A percentile compares a stretch with the other conserved stretches of the same genome.
phyloP scores from a whole-genome alignment of 2,797 vertebrate species.

The Lepilemur ruficaudatus region DNA sequence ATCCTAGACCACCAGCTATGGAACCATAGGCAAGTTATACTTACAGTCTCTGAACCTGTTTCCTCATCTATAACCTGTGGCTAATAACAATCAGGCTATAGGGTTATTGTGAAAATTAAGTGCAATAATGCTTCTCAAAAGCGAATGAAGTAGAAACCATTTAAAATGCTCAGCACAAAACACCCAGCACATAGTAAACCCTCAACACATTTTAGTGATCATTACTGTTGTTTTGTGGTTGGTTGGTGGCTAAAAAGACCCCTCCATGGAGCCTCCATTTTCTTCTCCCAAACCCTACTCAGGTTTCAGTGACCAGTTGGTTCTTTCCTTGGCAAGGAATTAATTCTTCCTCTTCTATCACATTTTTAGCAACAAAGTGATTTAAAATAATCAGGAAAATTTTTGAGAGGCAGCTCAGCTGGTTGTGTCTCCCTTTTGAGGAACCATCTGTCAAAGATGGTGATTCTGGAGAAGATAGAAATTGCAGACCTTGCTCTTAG shows the following conservation, averaged over 20 bases:
- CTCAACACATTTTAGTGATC: not conserved
- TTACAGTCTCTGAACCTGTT: not conserved
- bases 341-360: constrained; percentile 26
- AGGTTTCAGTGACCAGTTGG: constrained; percentile 20
- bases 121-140: not conserved
- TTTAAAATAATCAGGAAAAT: constrained; percentile 24
- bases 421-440: not conserved
- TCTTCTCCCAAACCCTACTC: not conserved
- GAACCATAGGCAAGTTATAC: not conserved
- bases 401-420: constrained; percentile 8
- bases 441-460: not conserved
- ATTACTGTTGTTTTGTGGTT: not conserved
- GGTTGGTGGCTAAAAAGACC: not conserved
- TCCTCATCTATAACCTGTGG: not conserved
- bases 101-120: not conserved
- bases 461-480: not conserved
- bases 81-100: not conserved
- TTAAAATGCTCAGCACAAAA: not conserved
- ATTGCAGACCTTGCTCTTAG: not conserved
- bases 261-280: not conserved
- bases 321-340: not conserved
- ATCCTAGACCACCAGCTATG: not conserved
- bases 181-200: not conserved
- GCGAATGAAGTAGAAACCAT: not conserved
- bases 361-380: constrained; percentile 28